Conservation (phyloP, 2,888 invertebrate genomes). For the Siphlonurus alternatus region DNA sequence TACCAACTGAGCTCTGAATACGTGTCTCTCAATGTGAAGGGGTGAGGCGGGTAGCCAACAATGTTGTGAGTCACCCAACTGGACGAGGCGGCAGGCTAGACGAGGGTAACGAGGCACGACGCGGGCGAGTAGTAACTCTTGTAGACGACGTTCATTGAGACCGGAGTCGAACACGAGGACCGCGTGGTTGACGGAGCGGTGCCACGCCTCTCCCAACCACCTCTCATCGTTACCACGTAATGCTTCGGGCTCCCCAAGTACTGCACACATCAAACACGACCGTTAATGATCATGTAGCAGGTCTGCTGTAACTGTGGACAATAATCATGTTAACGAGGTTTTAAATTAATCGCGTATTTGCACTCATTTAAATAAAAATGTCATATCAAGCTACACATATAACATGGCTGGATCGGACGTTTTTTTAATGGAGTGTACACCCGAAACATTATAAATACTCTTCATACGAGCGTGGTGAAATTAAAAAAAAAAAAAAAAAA, state of each 20-base stretch:
- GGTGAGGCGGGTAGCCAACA: conserved; percentile 31
- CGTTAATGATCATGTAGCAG: no score
- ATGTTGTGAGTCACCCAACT: conserved; percentile 20
- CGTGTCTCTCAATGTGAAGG: conserved; percentile 32
- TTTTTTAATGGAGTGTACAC: no score
- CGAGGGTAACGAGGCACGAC: conserved; percentile 28
- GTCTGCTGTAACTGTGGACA: no score
- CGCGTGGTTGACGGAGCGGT: conserved; percentile 28
- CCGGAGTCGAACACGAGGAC: conserved; percentile 31
- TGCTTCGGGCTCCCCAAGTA: conserved; percentile 13
- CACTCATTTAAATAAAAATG: no score
- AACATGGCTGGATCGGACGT: no score
- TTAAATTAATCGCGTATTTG: no score
- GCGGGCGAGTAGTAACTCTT: conserved; percentile 28
- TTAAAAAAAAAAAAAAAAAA: no score
- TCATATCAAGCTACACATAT: no score
- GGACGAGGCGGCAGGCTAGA: conserved; percentile 27
- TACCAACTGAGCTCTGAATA: background rate
- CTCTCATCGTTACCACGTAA: conserved; percentile 27
- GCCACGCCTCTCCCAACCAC: conserved; percentile 26
- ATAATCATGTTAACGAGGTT: no score
- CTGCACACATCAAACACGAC: no score
- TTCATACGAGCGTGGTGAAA: no score
- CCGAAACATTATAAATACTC: no score
- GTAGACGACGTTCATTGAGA: conserved; percentile 27